These are phyloP conservation scores for Neosalanx taihuensis DNA, from an alignment of 2,797 vertebrate genomes.

Conservation along the genomic window DNA sequence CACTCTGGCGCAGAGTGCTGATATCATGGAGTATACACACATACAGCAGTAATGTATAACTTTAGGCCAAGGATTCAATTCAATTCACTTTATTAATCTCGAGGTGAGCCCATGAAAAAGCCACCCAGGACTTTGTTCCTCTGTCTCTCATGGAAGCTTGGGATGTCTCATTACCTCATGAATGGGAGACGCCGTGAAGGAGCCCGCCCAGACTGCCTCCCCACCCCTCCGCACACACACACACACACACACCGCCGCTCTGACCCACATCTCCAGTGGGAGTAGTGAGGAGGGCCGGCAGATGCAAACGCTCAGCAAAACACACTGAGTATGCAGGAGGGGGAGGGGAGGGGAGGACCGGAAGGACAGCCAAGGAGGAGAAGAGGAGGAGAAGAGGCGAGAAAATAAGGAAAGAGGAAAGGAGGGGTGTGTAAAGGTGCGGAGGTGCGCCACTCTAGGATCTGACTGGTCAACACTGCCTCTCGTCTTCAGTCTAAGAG, in stretches of 20 bases:
- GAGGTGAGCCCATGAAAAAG: neutral
- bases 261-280: constrained; percentile 4
- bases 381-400: neutral
- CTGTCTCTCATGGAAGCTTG: neutral
- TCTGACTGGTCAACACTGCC: neutral
- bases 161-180: neutral
- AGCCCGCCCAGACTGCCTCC: constrained; percentile 3
- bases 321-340: neutral
- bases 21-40: neutral
- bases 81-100: too few species aligned
- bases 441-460: neutral
- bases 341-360: neutral
- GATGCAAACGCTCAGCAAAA: neutral
- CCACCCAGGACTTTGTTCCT: neutral
- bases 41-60: neutral
- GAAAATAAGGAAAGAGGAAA: neutral
- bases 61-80: neutral
- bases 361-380: neutral
- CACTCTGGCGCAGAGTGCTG: neutral
- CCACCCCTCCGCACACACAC: too few species aligned
- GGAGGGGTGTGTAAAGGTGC: neutral
- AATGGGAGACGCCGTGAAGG: constrained; percentile 7
- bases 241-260: neutral
- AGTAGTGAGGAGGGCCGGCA: neutral
- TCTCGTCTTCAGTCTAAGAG: constrained; percentile 7